Evolutionary conservation across 2,797 vertebrate genomes (phyloP).

Genomic region (Glossophaga mutica): DNA sequence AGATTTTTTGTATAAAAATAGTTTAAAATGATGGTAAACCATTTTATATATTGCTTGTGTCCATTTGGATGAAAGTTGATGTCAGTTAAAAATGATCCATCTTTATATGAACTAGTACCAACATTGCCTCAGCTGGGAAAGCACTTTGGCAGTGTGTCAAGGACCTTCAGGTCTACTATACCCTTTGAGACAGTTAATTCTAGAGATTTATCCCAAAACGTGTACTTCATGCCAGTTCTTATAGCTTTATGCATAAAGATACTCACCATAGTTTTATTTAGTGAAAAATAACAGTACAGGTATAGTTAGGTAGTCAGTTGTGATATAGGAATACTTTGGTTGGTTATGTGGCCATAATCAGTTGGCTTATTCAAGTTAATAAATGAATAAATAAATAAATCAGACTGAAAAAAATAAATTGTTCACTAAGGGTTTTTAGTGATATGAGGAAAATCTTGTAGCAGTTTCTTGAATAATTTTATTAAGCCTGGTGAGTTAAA

Average conservation of each 20-base stretch:
- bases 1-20: not conserved
- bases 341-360: not conserved
- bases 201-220: not conserved
- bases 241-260: constrained; percentile 5
- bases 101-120: not conserved
- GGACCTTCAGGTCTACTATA: not conserved
- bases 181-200: not conserved
- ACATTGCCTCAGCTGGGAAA: not conserved
- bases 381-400: not conserved
- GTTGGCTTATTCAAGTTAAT: not conserved
- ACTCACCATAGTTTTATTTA: not conserved
- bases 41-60: not conserved
- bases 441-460: not conserved
- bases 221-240: not conserved
- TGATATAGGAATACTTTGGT: not conserved
- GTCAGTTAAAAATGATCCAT: constrained; percentile 26
- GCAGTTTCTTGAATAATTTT: constrained; percentile 29
- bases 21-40: not conserved
- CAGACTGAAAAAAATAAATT: not conserved
- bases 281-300: not conserved
- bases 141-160: not conserved
- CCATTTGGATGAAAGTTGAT: not conserved
- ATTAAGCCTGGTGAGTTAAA: not conserved
- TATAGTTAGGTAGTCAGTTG: constrained; percentile 6
- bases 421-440: constrained; percentile 28